Base-by-base conservation (phyloP, 2,797 vertebrate species). In the Falco naumanni region DNA sequence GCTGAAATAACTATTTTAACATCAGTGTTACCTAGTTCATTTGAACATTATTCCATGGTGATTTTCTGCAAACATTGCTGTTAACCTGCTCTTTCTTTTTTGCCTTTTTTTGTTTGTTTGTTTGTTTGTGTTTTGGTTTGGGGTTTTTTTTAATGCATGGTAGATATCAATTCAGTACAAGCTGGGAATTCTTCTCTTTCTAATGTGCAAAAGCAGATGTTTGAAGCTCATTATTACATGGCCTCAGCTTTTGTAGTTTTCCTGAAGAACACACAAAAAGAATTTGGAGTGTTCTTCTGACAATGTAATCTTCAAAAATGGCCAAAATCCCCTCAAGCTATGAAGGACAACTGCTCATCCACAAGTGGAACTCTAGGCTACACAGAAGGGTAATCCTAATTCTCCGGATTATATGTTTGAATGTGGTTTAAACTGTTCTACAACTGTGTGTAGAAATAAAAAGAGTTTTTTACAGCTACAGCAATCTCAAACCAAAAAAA, bases 1-100 rank as follows among this genome's bases (percentile, higher is more conserved):
- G 66, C 61, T 87, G 85, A 89, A 91, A 74, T 76, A 78, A 80
- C n/a, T 47, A 50, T 45, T 81, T 82, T 92, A 64, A 59, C 29
- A 26, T 69, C 25, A 45, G 14, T 33, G 24, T 79, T 90, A 92
- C 70, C 24, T 78, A 84, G 41, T 81, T 94, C n/a, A 64, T 81
- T 87, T 82, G 21, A 74, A 64, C 34, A 29, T 75, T 66, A 75
- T 83, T 91, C 37, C n/a, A 19, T 31, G 31, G 37, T 0, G 5
- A 45, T 89, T 91, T 81, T 74, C 66, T 82, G 17, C 28, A 83
- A 64, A 59, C 72, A 45, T 51, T 78, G 39, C 47, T 63, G 4
- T 37, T 80, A 82, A 15, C 9, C 4, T 19, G 1, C 25, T 31
- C 6, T 25, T 19, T 16, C 4, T 47, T 18, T 26, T 13, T 24